Conservation (phyloP, 2,797 vertebrate species). For the Danio jaintianensis region DNA sequence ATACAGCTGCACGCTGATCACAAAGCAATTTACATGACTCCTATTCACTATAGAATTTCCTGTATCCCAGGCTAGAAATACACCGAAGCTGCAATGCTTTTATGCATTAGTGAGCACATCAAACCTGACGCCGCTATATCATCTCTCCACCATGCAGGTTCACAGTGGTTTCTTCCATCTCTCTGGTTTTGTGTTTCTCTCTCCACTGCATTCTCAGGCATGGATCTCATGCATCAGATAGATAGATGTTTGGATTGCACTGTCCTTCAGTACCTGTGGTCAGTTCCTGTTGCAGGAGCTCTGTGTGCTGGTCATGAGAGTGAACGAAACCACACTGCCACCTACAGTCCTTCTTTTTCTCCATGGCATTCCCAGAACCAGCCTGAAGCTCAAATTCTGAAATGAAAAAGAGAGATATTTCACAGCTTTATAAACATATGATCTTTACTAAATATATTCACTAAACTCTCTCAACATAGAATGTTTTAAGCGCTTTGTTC, state of each 20-base stretch:
- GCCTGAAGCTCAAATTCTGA: not conserved
- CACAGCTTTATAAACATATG: not conserved
- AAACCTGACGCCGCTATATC: constrained; percentile 5
- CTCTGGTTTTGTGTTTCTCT: constrained; percentile 9
- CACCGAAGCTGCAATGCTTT: not conserved
- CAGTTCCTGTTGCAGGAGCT: constrained; percentile 10
- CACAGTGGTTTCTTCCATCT: constrained; percentile 13
- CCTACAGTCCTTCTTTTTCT: constrained; percentile 57
- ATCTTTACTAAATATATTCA: no score
- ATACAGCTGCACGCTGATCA: not conserved
- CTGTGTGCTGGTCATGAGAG: not conserved
- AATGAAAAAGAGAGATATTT: not conserved
- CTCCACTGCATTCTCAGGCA: not conserved
- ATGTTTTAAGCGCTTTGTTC: no score
- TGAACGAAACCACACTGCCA: constrained; percentile 64
- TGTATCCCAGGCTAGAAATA: not conserved
- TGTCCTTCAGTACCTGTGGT: constrained; percentile 18
- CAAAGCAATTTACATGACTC: not conserved
- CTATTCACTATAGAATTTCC: not conserved
- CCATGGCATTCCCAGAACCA: not conserved
- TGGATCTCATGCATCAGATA: not conserved
- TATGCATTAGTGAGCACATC: not conserved
- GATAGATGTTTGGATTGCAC: constrained; percentile 4
- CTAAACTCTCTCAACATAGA: no score
- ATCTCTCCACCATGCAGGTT: constrained; percentile 3